Conservation (phyloP, 2,888 invertebrate genomes). For the Carpatolechia fugitivella region DNA sequence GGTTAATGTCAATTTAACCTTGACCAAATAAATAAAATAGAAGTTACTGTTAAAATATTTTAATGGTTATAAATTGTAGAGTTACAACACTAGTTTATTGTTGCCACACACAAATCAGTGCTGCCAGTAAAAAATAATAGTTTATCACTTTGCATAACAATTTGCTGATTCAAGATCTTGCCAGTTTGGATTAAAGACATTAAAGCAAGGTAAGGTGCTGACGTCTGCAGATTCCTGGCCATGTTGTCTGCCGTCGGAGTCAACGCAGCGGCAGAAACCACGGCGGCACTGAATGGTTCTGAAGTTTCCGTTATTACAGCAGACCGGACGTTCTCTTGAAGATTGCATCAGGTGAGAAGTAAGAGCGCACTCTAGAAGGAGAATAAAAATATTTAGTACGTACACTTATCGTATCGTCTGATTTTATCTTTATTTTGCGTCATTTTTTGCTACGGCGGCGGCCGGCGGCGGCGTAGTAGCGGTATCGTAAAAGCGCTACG, state of each 20-base stretch:
- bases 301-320: constrained; percentile 83
- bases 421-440: too few species aligned
- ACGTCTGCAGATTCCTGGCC: constrained; percentile 53
- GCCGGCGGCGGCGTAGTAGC: too few species aligned
- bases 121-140: background rate
- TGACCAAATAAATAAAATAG: too few species aligned
- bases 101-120: background rate
- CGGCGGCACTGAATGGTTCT: constrained; percentile 80
- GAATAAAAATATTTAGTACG: too few species aligned
- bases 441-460: too few species aligned
- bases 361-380: constrained; percentile 82
- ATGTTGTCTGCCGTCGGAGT: constrained; percentile 78
- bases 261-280: constrained; percentile 82
- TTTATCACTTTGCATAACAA: constrained; percentile 1
- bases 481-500: too few species aligned
- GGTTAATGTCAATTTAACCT: too few species aligned
- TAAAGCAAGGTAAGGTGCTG: constrained; percentile 28
- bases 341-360: constrained; percentile 65
- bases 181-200: constrained; percentile 50
- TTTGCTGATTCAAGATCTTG: constrained; percentile 22
- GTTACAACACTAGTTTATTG: too few species aligned
- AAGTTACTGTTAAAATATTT: too few species aligned
- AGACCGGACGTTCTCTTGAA: constrained; percentile 72
- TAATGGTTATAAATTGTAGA: too few species aligned
- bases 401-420: too few species aligned